Percentiles rank a stretch among this genome's conserved stretches.
phyloP scores from a whole-genome alignment of 2,888 invertebrate species.

The Drosophila mulleri region DNA sequence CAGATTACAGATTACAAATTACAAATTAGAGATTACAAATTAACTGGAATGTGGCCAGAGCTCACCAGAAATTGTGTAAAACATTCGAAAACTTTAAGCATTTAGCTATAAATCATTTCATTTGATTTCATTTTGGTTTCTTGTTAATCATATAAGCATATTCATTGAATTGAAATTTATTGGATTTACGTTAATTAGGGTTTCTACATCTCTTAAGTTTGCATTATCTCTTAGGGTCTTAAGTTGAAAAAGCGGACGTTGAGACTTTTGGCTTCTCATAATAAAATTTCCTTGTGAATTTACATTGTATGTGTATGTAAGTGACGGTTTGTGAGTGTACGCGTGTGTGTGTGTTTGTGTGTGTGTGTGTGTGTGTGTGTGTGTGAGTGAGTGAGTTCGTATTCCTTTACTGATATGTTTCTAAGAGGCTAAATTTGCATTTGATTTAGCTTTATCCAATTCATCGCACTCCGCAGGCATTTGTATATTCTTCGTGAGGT shows the following conservation, averaged over 20 bases:
- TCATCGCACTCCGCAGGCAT: slow-evolving; percentile 17
- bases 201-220: slow-evolving; percentile 24
- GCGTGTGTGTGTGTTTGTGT: slow-evolving; percentile 4
- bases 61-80: slow-evolving; percentile 40
- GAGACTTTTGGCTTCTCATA: slow-evolving; percentile 61
- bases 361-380: slow-evolving; percentile 24
- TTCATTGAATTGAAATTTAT: slow-evolving; percentile 39
- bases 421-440: slow-evolving; percentile 84
- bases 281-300: slow-evolving; percentile 64
- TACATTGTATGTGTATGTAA: slow-evolving; percentile 59
- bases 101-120: slow-evolving; percentile 31
- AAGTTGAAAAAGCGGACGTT: slow-evolving; percentile 75
- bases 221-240: slow-evolving; percentile 34
- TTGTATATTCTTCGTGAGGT: slow-evolving; percentile 29
- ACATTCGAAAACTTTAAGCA: slow-evolving; percentile 47
- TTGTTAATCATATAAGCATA: slow-evolving; percentile 28
- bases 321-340: slow-evolving; percentile 24
- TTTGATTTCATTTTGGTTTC: slow-evolving; percentile 27
- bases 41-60: slow-evolving; percentile 56
- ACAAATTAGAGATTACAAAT: slow-evolving; percentile 30
- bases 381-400: slow-evolving; percentile 47
- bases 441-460: slow-evolving; percentile 52
- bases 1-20: slow-evolving; percentile 24
- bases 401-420: slow-evolving; percentile 83
- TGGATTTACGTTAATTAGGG: slow-evolving; percentile 43